Conservation (phyloP, 2,888 invertebrate species). For the Philereme transversata region DNA sequence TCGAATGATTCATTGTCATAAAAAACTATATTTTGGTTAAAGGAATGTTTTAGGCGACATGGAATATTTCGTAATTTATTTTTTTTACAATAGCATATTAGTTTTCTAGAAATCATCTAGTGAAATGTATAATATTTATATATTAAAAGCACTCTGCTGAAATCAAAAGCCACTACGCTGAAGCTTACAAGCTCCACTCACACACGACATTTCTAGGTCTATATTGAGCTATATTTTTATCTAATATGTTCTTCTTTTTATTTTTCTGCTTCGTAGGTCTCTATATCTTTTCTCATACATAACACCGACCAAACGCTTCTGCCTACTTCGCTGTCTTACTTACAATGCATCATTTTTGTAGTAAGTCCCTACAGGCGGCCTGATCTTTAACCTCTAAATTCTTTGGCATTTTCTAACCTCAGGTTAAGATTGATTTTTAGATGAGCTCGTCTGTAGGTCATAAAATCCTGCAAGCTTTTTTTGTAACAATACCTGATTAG, state of each 20-base stretch:
- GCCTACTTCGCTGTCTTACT: constrained; percentile 46
- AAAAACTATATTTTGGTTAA: constrained; percentile 47
- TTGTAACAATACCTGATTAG: constrained; percentile 12
- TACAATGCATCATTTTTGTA: constrained; percentile 21
- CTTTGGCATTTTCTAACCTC: background rate
- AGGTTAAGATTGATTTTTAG: constrained; percentile 1
- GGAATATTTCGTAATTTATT: constrained; percentile 61
- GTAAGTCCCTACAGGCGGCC: constrained; percentile 22
- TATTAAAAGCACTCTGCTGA: constrained; percentile 47
- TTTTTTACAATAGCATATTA: constrained; percentile 44
- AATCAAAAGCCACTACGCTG: constrained; percentile 45
- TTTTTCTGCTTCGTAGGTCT: constrained; percentile 23
- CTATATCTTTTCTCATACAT: constrained; percentile 21
- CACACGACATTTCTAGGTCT: constrained; percentile 46
- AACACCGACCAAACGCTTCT: constrained; percentile 43
- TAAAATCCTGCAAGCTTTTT: constrained; percentile 16
- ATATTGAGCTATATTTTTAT: constrained; percentile 29
- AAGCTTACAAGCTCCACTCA: constrained; percentile 50
- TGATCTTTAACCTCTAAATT: constrained; percentile 12
- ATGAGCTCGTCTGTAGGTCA: constrained; percentile 17
- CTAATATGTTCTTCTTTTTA: constrained; percentile 25
- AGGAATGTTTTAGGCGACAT: constrained; percentile 76
- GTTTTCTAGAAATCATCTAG: constrained; percentile 40
- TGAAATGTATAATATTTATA: constrained; percentile 43
- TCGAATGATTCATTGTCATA: constrained; percentile 41